Evolutionary conservation across 1,140 invertebrate genomes (phyloP), one percentile per base, ranked within the genome.

Genomic region (Harlomillsia oculata): DNA sequence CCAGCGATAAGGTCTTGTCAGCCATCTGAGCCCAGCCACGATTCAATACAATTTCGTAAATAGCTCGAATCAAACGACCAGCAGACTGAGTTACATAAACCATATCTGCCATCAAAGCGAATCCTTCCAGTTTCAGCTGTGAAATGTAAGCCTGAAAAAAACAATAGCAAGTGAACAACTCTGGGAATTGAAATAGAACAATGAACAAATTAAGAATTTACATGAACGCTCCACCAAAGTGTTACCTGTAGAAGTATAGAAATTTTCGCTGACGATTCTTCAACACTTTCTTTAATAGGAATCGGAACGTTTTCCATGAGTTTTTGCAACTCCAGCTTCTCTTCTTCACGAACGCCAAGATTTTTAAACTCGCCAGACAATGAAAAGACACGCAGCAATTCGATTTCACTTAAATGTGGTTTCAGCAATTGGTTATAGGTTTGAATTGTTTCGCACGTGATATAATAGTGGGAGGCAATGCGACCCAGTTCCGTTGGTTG

Each of bases 41-140:
- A 29, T 46, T 52, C 6, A 65, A 14, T 6, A 65, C 89, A 65
- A 99, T 99, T 75, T 99, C 97, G 75, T 88, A 99, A 49, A 99
- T 95, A 1, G 97, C 96, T 64, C 97, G 74, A 78, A 99, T 88
- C 5, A 99, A 75, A 50, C 97, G 77, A 3, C 88, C 84, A 1
- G 97, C 97, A 5, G 93, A 97, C 72, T 99, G 97, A 0, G 96
- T 98, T 0, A 99, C 91, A 69, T 92, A 99, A 0, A 99, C 92
- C 96, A 99, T 99, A 72, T 99, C 97, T 0, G 93, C 89, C 89
- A 98, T 96, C 3, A 99, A 74, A 1, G 95, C 94, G 72, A 99
- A 97, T 13, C 96, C 95, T 71, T 99, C 96, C 32, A 99, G 74
- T 72, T 99, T 98, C 37, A 99, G 71, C 69, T 99, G 95, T 0